These are phyloP conservation scores for Drosophila demipolita DNA, from an alignment of 2,888 invertebrate genomes.

Conservation along the genomic window DNA sequence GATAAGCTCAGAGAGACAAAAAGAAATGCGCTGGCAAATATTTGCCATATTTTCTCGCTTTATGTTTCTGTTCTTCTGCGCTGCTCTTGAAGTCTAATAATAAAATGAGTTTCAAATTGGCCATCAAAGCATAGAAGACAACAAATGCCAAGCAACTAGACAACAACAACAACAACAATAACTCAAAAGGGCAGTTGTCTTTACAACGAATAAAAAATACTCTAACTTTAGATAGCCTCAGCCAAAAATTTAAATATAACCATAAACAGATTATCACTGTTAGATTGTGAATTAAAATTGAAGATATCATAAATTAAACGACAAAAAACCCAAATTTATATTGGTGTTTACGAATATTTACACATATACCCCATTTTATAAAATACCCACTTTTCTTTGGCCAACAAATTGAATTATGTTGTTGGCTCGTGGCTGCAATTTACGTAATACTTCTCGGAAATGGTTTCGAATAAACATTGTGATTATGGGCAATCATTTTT, in stretches of 20 bases:
- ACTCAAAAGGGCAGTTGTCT: conserved; percentile 2
- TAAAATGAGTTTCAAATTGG: conserved; percentile 80
- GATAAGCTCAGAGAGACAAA: conserved; percentile 3
- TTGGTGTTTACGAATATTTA: background rate
- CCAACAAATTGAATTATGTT: background rate
- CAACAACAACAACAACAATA: conserved; percentile 22
- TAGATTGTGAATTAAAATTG: background rate
- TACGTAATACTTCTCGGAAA: background rate
- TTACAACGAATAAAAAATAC: conserved; percentile 41
- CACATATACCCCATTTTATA: background rate
- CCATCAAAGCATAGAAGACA: conserved; percentile 64
- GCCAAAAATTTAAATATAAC: background rate
- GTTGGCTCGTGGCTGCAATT: background rate
- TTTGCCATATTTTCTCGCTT: conserved; percentile 44
- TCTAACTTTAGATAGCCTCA: conserved; percentile 4
- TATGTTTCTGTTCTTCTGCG: conserved; percentile 20
- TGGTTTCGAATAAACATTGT: background rate
- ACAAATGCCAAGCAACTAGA: conserved; percentile 5
- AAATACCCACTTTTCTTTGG: background rate
- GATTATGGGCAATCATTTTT: background rate
- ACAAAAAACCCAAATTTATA: background rate
- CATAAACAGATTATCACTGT: background rate
- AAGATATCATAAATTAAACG: background rate
- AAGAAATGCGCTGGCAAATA: conserved; percentile 20
- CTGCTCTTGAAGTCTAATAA: conserved; percentile 31